phyloP scores from a whole-genome alignment of 2,888 invertebrate species.

The Penaeus monodon region DNA sequence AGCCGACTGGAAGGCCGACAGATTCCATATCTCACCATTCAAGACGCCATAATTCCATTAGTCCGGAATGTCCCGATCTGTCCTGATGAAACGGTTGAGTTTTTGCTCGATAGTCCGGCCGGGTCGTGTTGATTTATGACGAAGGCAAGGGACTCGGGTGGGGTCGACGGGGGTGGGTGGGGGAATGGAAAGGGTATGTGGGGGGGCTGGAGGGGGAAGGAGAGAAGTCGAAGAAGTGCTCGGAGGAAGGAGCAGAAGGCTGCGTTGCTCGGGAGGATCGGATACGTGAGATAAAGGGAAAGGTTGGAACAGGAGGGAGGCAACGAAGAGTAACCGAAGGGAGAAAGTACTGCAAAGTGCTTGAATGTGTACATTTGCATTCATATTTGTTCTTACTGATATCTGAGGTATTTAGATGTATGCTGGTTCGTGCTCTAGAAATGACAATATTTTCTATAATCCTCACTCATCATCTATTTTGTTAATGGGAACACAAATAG shows the following conservation, averaged over 20 bases:
- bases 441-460: too few relatives aligned
- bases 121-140: conserved; percentile 33
- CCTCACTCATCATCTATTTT: too few relatives aligned
- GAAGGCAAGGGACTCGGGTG: background rate
- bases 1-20: conserved; percentile 13
- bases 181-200: background rate
- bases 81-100: conserved; percentile 29
- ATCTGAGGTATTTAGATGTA: too few relatives aligned
- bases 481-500: too few relatives aligned
- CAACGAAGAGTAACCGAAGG: too few relatives aligned
- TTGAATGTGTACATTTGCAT: too few relatives aligned
- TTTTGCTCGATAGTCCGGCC: conserved; percentile 15
- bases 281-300: too few relatives aligned
- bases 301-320: too few relatives aligned
- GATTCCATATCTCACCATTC: conserved; percentile 29
- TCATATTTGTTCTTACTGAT: too few relatives aligned
- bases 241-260: background rate
- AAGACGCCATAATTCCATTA: conserved; percentile 35
- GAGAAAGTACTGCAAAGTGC: too few relatives aligned
- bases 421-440: too few relatives aligned
- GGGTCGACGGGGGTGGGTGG: background rate
- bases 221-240: background rate
- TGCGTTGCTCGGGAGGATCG: too few relatives aligned
- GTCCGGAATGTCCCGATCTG: conserved; percentile 22
- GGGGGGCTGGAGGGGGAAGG: background rate